Evolutionary conservation across 2,888 invertebrate species (phyloP), one percentile per base, ranked within the genome.

Genomic region (Pimpla rufipes): DNA sequence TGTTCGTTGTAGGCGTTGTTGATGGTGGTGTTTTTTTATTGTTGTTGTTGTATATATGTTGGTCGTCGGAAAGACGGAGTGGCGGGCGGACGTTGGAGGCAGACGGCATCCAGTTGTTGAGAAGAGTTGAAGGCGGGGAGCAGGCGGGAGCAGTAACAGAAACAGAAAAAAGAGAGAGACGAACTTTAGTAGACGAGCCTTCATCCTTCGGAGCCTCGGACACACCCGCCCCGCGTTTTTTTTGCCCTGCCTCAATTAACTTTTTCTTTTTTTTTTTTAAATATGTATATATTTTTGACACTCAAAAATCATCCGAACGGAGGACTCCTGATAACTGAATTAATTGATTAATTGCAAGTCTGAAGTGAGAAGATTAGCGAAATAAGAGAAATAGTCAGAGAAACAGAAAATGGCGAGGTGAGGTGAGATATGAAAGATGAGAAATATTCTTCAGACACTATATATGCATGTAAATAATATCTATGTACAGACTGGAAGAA

Each of bases 71-170:
- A 91, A 92, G 92, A 90, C 92, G 90, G 91, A 92, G 92, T 92
- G 92, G 90, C 92, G 93, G 90, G 90, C 92, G 92, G 91, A 92
- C 92, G 93, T 91, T 93, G 92, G 92, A 93, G 92, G 91, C 92
- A 93, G 93, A 93, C 93, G 92, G 92, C 92, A 93, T 91, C 93
- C 93, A 93, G 93, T 92, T 92, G 93, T 93, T 93, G 91, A 92
- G 91, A 93, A 93, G 91, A 92, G 91, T 93, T 92, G 93, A 90
- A 93, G 93, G 92, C 92, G 87, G 91, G 93, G 92, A 93, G 90
- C 93, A 93, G 93, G 90, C 93, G 91, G 93, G 93, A 93, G 90
- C 93, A 92, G 92, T 92, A 93, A 93, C 93, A 93, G 93, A 93
- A 93, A 93, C 92, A 93, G 92, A 93, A 93, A 93, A 85, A 90